A percentile compares a stretch with the other conserved stretches of the same genome.
These are phyloP conservation scores for Eristalis intricaria DNA, from an alignment of 2,888 invertebrate species.

Conservation along the genomic window DNA sequence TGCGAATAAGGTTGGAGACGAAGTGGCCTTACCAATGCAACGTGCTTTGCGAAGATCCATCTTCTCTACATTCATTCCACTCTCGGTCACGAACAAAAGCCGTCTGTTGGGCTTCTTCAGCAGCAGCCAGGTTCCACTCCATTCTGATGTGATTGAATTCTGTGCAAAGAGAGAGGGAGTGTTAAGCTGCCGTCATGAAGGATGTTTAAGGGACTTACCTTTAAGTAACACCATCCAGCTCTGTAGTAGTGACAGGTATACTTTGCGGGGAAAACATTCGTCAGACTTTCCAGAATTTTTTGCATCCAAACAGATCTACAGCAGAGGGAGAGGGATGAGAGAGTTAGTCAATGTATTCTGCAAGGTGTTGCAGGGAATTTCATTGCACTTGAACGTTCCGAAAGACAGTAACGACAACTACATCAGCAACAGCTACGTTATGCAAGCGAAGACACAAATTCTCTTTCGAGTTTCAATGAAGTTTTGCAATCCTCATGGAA, in stretches of 20 bases:
- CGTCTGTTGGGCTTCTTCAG: slow-evolving; percentile 86
- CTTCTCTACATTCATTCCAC: slow-evolving; percentile 83
- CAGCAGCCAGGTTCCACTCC: slow-evolving; percentile 92
- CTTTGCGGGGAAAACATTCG: slow-evolving; percentile 86
- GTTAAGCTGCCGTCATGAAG: not conserved
- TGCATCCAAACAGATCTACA: slow-evolving; percentile 87
- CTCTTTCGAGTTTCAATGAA: no score
- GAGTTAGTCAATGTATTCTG: not conserved
- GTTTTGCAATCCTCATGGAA: no score
- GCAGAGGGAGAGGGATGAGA: not conserved
- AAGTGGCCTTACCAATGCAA: slow-evolving; percentile 84
- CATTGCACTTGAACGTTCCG: slow-evolving; percentile 1
- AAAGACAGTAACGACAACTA: not conserved
- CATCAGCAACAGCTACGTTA: no score
- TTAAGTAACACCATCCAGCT: slow-evolving; percentile 91
- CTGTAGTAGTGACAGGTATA: slow-evolving; percentile 88
- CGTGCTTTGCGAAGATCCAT: slow-evolving; percentile 91
- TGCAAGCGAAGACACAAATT: no score
- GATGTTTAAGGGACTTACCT: slow-evolving; percentile 80
- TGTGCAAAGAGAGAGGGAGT: slow-evolving; percentile 59
- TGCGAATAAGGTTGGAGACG: not conserved
- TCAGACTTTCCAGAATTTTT: slow-evolving; percentile 88
- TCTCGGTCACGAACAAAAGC: slow-evolving; percentile 78
- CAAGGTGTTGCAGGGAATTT: not conserved
- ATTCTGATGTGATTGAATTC: slow-evolving; percentile 80